Evolutionary conservation across 2,888 invertebrate genomes (phyloP).

Genomic region (Malacosoma neustria): DNA sequence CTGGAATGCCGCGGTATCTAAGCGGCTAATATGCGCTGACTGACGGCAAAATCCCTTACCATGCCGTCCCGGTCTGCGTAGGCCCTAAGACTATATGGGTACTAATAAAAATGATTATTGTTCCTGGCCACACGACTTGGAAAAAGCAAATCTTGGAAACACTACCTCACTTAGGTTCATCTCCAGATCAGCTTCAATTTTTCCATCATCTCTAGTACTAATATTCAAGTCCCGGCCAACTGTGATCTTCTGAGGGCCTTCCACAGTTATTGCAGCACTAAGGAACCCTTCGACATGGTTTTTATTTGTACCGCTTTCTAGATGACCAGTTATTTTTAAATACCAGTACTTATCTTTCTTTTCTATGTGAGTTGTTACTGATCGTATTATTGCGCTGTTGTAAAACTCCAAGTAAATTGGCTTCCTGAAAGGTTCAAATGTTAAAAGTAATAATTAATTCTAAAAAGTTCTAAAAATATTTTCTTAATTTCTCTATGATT

Average conservation of each 20-base stretch:
- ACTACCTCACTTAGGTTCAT: slow-evolving; percentile 47
- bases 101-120: too few species aligned
- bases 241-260: slow-evolving; percentile 37
- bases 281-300: slow-evolving; percentile 34
- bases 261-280: slow-evolving; percentile 34
- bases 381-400: slow-evolving; percentile 77
- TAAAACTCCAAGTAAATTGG: slow-evolving; percentile 78
- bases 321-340: slow-evolving; percentile 32
- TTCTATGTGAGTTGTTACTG: slow-evolving; percentile 65
- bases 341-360: slow-evolving; percentile 37
- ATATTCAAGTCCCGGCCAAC: slow-evolving; percentile 26
- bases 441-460: too few species aligned
- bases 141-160: background rate
- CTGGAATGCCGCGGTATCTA: too few species aligned
- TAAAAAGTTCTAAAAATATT: too few species aligned
- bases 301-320: slow-evolving; percentile 34
- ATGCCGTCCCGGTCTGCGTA: too few species aligned
- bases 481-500: too few species aligned
- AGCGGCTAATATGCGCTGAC: too few species aligned
- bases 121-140: too few species aligned
- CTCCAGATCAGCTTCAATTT: slow-evolving; percentile 33
- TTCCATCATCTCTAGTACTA: slow-evolving; percentile 33
- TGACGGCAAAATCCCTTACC: too few species aligned
- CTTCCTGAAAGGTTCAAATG: slow-evolving; percentile 79
- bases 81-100: too few species aligned